These are phyloP conservation scores for Morpho achilles DNA, from an alignment of 2,888 invertebrate species.

Conservation along the genomic window DNA sequence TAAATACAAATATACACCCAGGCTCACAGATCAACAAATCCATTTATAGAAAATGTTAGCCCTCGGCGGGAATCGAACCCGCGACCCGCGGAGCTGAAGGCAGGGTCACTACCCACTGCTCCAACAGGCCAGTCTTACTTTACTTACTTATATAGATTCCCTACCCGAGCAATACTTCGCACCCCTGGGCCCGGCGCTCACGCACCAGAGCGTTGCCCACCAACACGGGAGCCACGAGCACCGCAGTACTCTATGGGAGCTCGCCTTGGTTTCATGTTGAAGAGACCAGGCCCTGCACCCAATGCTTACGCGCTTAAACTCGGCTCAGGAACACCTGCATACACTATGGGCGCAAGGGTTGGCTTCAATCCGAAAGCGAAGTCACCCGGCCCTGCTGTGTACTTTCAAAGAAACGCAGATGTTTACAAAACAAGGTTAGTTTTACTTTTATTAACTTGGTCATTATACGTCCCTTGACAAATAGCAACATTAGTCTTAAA, in stretches of 20 bases:
- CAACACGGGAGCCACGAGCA: conserved; percentile 71
- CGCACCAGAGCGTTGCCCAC: conserved; percentile 78
- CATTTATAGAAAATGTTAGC: too few relatives aligned
- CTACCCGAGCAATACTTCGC: conserved; percentile 37
- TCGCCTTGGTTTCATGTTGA: conserved; percentile 59
- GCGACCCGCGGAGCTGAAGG: too few relatives aligned
- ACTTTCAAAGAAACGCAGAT: conserved; percentile 64
- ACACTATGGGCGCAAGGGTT: conserved; percentile 61
- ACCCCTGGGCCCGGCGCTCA: conserved; percentile 84
- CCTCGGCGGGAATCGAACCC: too few relatives aligned
- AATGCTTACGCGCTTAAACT: conserved; percentile 74
- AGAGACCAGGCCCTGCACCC: conserved; percentile 79
- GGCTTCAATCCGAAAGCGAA: conserved; percentile 46
- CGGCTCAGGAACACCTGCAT: conserved; percentile 70
- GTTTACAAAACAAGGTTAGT: conserved; percentile 54
- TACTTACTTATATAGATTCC: conserved; percentile 35
- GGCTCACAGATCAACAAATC: too few relatives aligned
- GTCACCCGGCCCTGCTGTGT: conserved; percentile 77
- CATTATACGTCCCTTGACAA: too few relatives aligned
- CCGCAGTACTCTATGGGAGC: conserved; percentile 80
- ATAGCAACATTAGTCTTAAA: too few relatives aligned
- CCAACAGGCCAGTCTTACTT: too few relatives aligned
- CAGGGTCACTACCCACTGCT: too few relatives aligned
- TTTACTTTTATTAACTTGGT: too few relatives aligned
- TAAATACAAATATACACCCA: too few relatives aligned